Evolutionary conservation across 2,113 vertebrate genomes (phyloP), one percentile per base, ranked within the genome.

Genomic region (Orthonyx spaldingii): DNA sequence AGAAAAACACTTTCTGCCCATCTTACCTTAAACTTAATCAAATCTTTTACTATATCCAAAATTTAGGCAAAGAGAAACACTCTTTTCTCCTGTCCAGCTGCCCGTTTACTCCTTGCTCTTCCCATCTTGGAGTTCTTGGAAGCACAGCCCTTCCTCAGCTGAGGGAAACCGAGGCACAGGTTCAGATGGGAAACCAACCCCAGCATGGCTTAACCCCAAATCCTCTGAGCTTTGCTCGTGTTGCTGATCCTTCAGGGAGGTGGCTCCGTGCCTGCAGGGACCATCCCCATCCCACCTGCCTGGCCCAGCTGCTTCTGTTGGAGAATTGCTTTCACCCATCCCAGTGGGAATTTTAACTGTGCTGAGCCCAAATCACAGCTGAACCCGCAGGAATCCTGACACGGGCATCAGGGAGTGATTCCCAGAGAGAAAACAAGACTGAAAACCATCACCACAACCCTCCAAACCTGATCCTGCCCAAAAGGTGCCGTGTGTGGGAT

Each of bases 401-500:
- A 1, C 1, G 37, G 49, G 6, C 13, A 17, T 1, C 59, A 14
- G 18, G 30, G 80, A 64, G 42, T 3, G 32, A 17, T 42, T 49
- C 50, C 41, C 66, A 72, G 83, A 35, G 53, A 26, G 47, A 30
- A 85, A 44, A 30, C 0, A 3, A 13, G 39, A 2, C 39, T 30
- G 49, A 16, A 46, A 77, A n/a, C 13, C 28, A 3, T 6, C 22
- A 8, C 41, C 35, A 12, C 10, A 18, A 6, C 49, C 17, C 75
- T 7, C 1, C 32, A 24, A 75, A 30, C 33, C 39, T 2, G 16
- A 13, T 28, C 16, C 55, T 4, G 3, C 15, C 59, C 4, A 6
- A 13, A 23, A 42, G 37, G 16, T n/a, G 59, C 33, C 9, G 0
- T 0, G 8, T 0, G 7, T 1, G 4, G 21, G 32, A 27, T 26